These are phyloP conservation scores for Meghimatium bilineatum DNA, from an alignment of 2,888 invertebrate genomes.

Conservation along the genomic window DNA sequence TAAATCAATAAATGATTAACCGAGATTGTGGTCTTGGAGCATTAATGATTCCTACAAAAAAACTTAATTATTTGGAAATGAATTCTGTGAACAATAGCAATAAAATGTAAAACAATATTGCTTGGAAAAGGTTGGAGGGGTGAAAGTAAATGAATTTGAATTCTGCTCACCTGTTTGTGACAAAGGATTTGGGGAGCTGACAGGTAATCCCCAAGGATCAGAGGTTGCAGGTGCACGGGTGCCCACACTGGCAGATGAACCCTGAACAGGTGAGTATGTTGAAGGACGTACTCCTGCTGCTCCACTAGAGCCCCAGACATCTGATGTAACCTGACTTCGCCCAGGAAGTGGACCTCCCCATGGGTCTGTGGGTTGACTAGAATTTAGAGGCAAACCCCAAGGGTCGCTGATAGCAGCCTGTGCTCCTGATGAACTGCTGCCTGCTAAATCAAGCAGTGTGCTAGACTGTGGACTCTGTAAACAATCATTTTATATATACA, in stretches of 20 bases:
- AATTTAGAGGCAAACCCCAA: constrained; percentile 69
- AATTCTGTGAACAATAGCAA: background rate
- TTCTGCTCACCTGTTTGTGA: background rate
- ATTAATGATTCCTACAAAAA: no score
- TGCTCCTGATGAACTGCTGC: constrained; percentile 43
- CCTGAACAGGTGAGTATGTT: constrained; percentile 21
- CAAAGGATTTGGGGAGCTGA: constrained; percentile 55
- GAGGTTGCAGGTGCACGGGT: constrained; percentile 51
- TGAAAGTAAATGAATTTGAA: background rate
- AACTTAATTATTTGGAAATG: no score
- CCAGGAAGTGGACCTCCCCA: constrained; percentile 66
- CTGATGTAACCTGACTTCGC: constrained; percentile 49
- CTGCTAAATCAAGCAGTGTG: constrained; percentile 54
- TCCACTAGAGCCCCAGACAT: constrained; percentile 55
- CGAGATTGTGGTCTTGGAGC: no score
- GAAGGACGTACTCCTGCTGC: constrained; percentile 36
- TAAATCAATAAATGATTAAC: no score
- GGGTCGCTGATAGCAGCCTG: constrained; percentile 56
- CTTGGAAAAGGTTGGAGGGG: background rate
- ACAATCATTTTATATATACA: no score
- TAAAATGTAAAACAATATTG: background rate
- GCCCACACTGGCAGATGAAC: constrained; percentile 43
- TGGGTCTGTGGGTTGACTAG: constrained; percentile 57
- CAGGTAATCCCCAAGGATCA: constrained; percentile 74
- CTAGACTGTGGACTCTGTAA: constrained; percentile 63